Percentiles rank a stretch among this genome's conserved stretches.
phyloP scores from a whole-genome alignment of 2,797 vertebrate species.

The Ispidina picta region DNA sequence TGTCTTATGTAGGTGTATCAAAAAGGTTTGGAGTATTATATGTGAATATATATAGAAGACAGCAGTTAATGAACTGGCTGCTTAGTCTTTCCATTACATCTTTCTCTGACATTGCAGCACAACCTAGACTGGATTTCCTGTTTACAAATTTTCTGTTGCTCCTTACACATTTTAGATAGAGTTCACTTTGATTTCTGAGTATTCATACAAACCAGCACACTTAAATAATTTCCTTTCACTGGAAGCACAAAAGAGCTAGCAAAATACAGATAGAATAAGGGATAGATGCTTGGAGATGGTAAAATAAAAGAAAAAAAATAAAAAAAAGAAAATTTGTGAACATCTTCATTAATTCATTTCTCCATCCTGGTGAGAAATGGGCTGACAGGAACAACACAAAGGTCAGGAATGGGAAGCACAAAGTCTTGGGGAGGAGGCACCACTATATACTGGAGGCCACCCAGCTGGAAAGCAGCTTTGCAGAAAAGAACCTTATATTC shows the following conservation, averaged over 20 bases:
- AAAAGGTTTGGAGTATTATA: not conserved
- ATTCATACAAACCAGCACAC: not conserved
- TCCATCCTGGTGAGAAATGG: not conserved
- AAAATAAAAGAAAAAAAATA: not conserved
- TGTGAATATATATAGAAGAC: not conserved
- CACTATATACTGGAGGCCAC: no score
- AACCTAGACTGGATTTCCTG: not conserved
- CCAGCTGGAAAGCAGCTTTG: no score
- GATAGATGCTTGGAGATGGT: not conserved
- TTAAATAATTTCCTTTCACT: not conserved
- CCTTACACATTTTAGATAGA: not conserved
- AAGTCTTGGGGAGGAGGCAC: no score
- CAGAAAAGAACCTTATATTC: no score
- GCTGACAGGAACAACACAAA: no score
- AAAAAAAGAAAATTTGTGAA: no score
- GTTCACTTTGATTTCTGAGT: not conserved
- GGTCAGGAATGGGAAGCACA: no score
- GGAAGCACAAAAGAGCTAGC: not conserved
- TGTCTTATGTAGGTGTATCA: not conserved
- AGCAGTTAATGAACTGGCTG: not conserved
- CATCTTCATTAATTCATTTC: not conserved
- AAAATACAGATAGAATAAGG: not conserved
- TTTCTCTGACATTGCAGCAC: not conserved
- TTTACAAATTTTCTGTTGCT: not conserved
- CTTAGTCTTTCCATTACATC: not conserved